Percentiles rank a stretch among this genome's conserved stretches.
Conservation (phyloP, 2,797 vertebrate species). For the Sebastes kiyomatsui region DNA sequence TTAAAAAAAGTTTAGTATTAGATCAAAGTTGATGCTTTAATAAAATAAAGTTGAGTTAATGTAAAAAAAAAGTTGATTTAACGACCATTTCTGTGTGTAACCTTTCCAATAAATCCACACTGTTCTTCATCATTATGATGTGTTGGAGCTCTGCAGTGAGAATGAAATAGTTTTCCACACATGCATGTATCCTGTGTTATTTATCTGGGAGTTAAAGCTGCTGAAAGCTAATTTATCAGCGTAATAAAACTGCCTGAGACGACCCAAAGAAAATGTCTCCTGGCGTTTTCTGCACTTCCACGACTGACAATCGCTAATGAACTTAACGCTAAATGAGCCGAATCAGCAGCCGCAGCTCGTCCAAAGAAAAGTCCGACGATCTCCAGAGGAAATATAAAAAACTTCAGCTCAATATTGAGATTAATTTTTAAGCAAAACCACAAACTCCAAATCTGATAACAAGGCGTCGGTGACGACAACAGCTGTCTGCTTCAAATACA, state of each 20-base stretch:
- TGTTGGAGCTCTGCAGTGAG: not conserved
- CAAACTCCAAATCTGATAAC: not conserved
- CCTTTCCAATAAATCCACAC: not conserved
- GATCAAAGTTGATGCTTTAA: not conserved
- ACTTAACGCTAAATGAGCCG: not conserved
- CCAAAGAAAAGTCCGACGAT: conserved; percentile 33
- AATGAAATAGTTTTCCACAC: not conserved
- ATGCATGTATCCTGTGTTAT: not conserved
- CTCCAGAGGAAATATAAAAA: conserved; percentile 18
- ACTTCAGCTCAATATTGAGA: not conserved
- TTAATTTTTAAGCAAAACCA: not conserved
- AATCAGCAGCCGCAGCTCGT: not conserved
- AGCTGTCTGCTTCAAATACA: not conserved
- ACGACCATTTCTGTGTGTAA: not conserved
- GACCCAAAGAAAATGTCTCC: conserved; percentile 7
- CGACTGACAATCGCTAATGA: not conserved
- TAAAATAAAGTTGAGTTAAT: not conserved
- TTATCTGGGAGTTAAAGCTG: not conserved
- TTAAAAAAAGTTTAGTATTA: not conserved
- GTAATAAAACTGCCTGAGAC: not conserved
- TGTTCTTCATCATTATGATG: not conserved
- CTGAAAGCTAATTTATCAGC: not conserved
- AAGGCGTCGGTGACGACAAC: not conserved
- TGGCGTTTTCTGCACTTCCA: not conserved
- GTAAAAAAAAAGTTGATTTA: not conserved